A percentile compares a stretch with the other conserved stretches of the same genome.
Evolutionary conservation across 1,140 invertebrate genomes (phyloP).

Genomic region (Plectrocnemia conspersa): DNA sequence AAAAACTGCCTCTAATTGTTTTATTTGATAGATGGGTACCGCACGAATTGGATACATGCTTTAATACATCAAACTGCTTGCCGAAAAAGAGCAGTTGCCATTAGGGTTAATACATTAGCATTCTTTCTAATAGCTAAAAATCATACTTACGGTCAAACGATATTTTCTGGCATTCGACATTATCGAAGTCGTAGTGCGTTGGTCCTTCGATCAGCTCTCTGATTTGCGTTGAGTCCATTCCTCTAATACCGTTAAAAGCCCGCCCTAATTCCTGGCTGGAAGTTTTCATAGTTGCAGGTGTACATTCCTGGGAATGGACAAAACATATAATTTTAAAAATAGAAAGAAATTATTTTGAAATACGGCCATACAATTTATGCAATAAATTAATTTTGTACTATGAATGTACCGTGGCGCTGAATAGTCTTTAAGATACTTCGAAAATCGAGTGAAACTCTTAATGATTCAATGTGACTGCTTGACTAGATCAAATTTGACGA

Average conservation of each 20-base stretch:
- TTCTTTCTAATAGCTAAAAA: background rate
- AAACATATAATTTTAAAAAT: background rate
- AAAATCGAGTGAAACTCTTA: no score
- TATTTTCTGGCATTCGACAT: slow-evolving; percentile 30
- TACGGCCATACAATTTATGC: no score
- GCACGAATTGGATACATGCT: no score
- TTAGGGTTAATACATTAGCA: background rate
- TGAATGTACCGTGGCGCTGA: no score
- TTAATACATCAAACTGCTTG: no score
- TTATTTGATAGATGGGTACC: no score
- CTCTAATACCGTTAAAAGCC: slow-evolving; percentile 15
- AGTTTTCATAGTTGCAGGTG: slow-evolving; percentile 11
- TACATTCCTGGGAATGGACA: slow-evolving; percentile 33
- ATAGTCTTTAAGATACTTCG: no score
- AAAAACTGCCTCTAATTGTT: no score
- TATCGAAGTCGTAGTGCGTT: background rate
- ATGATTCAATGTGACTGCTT: no score
- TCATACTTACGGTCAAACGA: slow-evolving; percentile 21
- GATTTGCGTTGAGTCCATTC: slow-evolving; percentile 2
- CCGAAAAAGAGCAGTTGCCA: background rate
- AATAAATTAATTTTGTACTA: no score
- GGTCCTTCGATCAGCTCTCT: slow-evolving; percentile 15
- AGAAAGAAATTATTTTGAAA: no score
- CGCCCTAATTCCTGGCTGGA: slow-evolving; percentile 25
- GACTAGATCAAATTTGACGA: no score